phyloP scores from a whole-genome alignment of 2,113 vertebrate genomes.

The Pyrgilauda ruficollis region DNA sequence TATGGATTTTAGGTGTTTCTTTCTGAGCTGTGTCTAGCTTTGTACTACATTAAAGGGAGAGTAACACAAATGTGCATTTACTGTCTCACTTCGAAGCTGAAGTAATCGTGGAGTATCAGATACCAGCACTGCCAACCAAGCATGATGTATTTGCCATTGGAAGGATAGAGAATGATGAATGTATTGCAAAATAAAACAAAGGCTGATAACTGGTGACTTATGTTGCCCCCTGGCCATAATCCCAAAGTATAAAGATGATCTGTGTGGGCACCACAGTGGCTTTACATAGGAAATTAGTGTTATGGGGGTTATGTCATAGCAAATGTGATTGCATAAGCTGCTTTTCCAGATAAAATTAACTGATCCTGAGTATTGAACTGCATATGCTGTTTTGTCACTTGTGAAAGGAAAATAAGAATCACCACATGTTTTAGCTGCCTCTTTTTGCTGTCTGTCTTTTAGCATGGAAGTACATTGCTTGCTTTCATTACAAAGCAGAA shows the following conservation, averaged over 20 bases:
- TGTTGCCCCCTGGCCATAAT: not conserved
- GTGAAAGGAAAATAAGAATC: not conserved
- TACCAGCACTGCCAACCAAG: slow-evolving; percentile 34
- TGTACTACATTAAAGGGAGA: slow-evolving; percentile 56
- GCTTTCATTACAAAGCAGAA: not conserved
- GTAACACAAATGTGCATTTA: slow-evolving; percentile 34
- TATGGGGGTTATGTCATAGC: not conserved
- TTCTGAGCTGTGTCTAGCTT: slow-evolving; percentile 48
- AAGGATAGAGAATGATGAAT: slow-evolving; percentile 54
- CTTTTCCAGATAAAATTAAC: not conserved
- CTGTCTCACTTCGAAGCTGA: slow-evolving; percentile 56
- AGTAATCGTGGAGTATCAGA: slow-evolving; percentile 23
- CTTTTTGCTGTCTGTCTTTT: not conserved
- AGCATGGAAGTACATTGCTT: not conserved
- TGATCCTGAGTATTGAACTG: not conserved
- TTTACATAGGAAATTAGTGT: not conserved
- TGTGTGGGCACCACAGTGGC: not conserved
- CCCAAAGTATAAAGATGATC: not conserved
- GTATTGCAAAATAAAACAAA: slow-evolving; percentile 65
- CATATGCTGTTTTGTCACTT: not conserved
- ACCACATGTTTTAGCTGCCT: not conserved
- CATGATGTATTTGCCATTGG: slow-evolving; percentile 11
- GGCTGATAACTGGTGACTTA: not conserved
- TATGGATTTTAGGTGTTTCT: slow-evolving; percentile 54
- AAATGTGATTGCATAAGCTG: not conserved